These are phyloP conservation scores for Tortricodes alternella DNA, from an alignment of 2,888 invertebrate species.

Conservation along the genomic window DNA sequence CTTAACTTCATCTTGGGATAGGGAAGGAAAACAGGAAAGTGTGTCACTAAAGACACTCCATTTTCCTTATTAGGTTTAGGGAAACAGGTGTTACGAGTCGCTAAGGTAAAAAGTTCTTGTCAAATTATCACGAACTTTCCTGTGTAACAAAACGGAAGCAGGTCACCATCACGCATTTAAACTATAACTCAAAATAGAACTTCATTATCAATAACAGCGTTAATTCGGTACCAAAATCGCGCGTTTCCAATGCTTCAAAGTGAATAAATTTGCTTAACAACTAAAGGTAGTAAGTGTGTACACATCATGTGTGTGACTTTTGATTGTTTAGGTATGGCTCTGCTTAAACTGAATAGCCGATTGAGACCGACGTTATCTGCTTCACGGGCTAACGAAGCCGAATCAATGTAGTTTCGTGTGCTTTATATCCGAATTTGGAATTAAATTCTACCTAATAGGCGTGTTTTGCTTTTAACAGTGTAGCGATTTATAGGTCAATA, in stretches of 20 bases:
- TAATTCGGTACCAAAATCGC: background rate
- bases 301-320: background rate
- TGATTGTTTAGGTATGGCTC: background rate
- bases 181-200: background rate
- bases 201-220: background rate
- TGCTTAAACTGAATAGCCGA: conserved; percentile 37
- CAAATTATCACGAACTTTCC: background rate
- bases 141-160: background rate
- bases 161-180: background rate
- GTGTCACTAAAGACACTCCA: background rate
- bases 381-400: conserved; percentile 40
- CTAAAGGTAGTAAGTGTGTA: conserved; percentile 9
- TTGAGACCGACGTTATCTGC: conserved; percentile 45
- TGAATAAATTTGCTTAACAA: background rate
- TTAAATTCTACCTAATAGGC: conserved; percentile 6
- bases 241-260: conserved; percentile 1
- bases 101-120: background rate
- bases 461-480: background rate
- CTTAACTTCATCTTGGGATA: conserved; percentile 19
- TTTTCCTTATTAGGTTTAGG: conserved; percentile 20
- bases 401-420: conserved; percentile 25
- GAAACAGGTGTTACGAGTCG: conserved; percentile 3
- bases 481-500: background rate
- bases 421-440: conserved; percentile 13
- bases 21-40: conserved; percentile 9